These are phyloP conservation scores for Bombycilla garrulus DNA, from an alignment of 2,113 vertebrate species.

Conservation along the genomic window DNA sequence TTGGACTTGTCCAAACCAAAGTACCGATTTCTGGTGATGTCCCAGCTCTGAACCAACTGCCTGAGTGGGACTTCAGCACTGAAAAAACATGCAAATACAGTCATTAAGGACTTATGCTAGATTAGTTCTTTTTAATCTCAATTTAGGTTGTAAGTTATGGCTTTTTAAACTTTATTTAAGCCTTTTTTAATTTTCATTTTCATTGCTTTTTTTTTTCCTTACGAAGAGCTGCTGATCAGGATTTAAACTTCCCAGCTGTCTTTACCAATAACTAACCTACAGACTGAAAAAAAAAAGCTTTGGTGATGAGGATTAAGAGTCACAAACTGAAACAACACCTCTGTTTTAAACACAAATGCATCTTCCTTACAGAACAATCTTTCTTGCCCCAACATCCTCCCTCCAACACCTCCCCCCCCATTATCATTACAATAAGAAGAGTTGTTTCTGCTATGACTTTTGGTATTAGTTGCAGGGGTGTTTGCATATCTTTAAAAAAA, in stretches of 20 bases:
- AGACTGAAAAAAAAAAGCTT: background rate
- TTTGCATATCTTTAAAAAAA: background rate
- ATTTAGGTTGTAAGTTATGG: background rate
- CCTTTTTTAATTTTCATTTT: background rate
- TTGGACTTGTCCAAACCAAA: conserved; percentile 51
- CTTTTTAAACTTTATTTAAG: background rate
- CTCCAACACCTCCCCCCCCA: background rate
- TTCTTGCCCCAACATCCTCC: background rate
- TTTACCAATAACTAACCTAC: background rate
- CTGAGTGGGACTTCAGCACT: conserved; percentile 44
- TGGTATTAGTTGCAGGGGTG: conserved; percentile 32
- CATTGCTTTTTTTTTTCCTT: background rate
- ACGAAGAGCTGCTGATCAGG: background rate
- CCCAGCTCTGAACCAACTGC: conserved; percentile 33
- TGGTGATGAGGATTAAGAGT: conserved; percentile 13
- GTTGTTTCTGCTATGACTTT: conserved; percentile 42
- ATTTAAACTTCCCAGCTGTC: background rate
- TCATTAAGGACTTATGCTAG: background rate
- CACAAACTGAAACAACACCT: conserved; percentile 54
- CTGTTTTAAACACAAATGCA: background rate
- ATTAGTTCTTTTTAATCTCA: background rate
- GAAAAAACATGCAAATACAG: conserved; percentile 57
- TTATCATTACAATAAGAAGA: background rate
- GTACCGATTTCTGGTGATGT: conserved; percentile 31
- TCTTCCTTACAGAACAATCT: background rate